A percentile compares a stretch with the other conserved stretches of the same genome.
Evolutionary conservation across 2,113 vertebrate genomes (phyloP).

Genomic region (Syngnathoides biaculeatus): DNA sequence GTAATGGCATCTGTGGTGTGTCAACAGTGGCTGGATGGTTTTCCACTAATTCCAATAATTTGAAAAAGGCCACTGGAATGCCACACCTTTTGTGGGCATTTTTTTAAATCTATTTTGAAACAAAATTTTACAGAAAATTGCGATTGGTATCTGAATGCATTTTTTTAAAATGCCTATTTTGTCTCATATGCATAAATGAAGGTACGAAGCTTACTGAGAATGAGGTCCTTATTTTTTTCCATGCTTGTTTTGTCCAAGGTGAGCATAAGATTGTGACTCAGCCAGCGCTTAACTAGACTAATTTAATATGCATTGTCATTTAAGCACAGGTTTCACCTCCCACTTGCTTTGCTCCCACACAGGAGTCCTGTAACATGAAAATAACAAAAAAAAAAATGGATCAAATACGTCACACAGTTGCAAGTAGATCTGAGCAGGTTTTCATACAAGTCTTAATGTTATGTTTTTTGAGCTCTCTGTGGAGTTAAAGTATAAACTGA

Average conservation of each 20-base stretch:
- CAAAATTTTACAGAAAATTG: too few relatives aligned
- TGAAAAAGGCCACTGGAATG: too few relatives aligned
- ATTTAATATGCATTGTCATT: conserved; percentile 34
- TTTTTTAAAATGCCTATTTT: neutral
- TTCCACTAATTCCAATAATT: too few relatives aligned
- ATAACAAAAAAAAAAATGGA: conserved; percentile 22
- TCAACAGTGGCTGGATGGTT: too few relatives aligned
- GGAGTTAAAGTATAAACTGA: too few relatives aligned
- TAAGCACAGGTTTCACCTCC: conserved; percentile 20
- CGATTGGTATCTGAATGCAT: too few relatives aligned
- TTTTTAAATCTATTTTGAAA: too few relatives aligned
- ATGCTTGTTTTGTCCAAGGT: conserved; percentile 39
- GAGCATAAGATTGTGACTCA: conserved; percentile 29
- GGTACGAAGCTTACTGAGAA: conserved; percentile 21
- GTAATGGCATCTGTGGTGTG: too few relatives aligned
- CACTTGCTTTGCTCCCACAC: conserved; percentile 36
- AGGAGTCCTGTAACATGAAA: conserved; percentile 24
- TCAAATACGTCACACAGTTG: conserved; percentile 11
- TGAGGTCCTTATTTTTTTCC: conserved; percentile 27
- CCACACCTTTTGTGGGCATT: too few relatives aligned
- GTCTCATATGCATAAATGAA: neutral
- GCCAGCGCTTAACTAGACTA: conserved; percentile 27
- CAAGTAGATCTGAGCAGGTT: neutral
- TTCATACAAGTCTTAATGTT: too few relatives aligned
- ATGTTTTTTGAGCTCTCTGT: too few relatives aligned